phyloP scores from a whole-genome alignment of 2,888 invertebrate genomes.

The Sphaerophoria taeniata region DNA sequence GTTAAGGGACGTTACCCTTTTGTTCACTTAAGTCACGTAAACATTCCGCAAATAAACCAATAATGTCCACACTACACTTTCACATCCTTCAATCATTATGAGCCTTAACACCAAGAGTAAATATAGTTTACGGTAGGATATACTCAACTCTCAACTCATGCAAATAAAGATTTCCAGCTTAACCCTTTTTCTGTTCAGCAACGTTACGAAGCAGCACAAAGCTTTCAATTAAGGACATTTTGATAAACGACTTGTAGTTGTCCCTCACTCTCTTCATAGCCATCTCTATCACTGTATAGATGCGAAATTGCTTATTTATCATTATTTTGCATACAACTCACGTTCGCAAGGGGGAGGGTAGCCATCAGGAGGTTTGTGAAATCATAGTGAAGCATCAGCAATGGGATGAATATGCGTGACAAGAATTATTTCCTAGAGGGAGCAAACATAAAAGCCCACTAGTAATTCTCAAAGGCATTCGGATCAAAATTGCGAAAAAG shows the following conservation, averaged over 20 bases:
- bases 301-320: conserved; percentile 18
- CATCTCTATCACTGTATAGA: not conserved
- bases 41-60: not conserved
- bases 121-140: too few relatives aligned
- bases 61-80: not conserved
- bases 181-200: not conserved
- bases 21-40: too few relatives aligned
- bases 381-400: conserved; percentile 27
- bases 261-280: not conserved
- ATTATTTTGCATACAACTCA: conserved; percentile 21
- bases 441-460: conserved; percentile 7
- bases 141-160: too few relatives aligned
- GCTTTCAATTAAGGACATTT: conserved; percentile 26
- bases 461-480: not conserved
- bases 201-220: not conserved
- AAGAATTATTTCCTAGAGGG: not conserved
- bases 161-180: not conserved
- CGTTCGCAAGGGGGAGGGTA: not conserved
- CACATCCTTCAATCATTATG: not conserved
- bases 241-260: conserved; percentile 19
- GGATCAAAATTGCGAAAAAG: not conserved
- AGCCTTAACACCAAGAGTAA: not conserved
- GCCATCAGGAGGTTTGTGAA: not conserved
- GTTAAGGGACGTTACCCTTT: too few relatives aligned
- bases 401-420: conserved; percentile 13